Base-by-base conservation (phyloP, 2,797 vertebrate genomes). In the Chelon labrosus region DNA sequence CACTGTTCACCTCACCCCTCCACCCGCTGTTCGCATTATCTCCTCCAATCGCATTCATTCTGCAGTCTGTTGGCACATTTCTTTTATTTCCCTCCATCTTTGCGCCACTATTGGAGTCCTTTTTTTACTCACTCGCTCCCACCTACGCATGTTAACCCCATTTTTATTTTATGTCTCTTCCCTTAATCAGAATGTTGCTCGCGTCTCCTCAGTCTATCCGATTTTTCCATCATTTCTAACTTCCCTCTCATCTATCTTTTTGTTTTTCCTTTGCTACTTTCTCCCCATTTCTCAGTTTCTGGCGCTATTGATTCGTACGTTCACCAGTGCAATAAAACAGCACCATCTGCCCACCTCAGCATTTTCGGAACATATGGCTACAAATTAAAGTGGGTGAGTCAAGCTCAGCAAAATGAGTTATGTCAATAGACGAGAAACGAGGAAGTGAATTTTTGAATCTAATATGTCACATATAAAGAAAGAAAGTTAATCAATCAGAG, bases 321-420 rank as follows among this genome's bases (percentile, higher is more conserved):
- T 31, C 59, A 54, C 14, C 52, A 10, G 16, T 25, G 64, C 72
- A 61, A 80, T 84, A 79, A 83, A 86, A 65, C 72, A 61, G 22
- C 35, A 16, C 31, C 50, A 44, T 70, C 75, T 87, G 73, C 75
- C 66, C 56, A 71, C 61, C 57, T 80, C 77, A 78, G 80, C 79
- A 70, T 75, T 38, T 88, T 55, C 3, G 37, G 35, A 71, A 65
- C 75, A 51, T 53, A 78, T 54, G 80, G 70, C 72, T 39, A 71
- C 79, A 78, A 85, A 82, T 88, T 56, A 75, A 54, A 44, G 60
- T 7, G 13, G 55, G 42, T 19, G 53, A 67, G 70, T 60, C 22
- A 2, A 74, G 58, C 65, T 73, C 60, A 66, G 75, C 65, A 60
- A 80, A 89, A 81, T 58, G 68, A 74, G 82, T 76, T 70, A 78